A percentile compares a stretch with the other conserved stretches of the same genome.
Conservation (phyloP, 1,140 invertebrate genomes). For the Papilio aristodemus region DNA sequence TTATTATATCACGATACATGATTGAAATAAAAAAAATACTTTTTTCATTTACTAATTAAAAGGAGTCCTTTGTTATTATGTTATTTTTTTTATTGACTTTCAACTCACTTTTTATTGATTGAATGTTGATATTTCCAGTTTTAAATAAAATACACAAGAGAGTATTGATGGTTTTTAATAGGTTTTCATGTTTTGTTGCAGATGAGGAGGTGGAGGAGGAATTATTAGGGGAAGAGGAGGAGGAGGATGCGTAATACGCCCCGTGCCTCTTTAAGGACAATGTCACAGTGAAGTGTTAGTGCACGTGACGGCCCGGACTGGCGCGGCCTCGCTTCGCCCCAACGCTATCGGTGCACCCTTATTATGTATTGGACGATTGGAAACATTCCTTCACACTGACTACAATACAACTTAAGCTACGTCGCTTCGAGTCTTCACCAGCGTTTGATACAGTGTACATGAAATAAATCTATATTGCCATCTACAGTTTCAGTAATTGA, state of each 20-base stretch:
- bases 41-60: no score
- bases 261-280: conserved; percentile 75
- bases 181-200: conserved; percentile 68
- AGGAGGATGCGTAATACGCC: conserved; percentile 82
- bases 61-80: background rate
- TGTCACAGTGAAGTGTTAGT: conserved; percentile 79
- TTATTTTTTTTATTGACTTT: background rate
- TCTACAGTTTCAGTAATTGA: conserved; percentile 9
- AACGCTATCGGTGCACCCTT: conserved; percentile 48
- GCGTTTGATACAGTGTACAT: background rate
- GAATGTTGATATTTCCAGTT: no score
- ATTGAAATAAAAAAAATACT: no score
- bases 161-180: background rate
- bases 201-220: conserved; percentile 82
- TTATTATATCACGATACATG: no score
- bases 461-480: background rate
- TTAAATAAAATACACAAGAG: no score
- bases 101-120: no score
- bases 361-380: conserved; percentile 23
- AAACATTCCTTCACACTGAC: conserved; percentile 5
- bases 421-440: background rate
- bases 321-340: conserved; percentile 71
- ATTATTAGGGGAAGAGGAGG: conserved; percentile 81
- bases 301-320: conserved; percentile 71
- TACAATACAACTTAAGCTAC: conserved; percentile 8